Conservation (phyloP, 2,888 invertebrate species). For the Lacanobia oleracea region DNA sequence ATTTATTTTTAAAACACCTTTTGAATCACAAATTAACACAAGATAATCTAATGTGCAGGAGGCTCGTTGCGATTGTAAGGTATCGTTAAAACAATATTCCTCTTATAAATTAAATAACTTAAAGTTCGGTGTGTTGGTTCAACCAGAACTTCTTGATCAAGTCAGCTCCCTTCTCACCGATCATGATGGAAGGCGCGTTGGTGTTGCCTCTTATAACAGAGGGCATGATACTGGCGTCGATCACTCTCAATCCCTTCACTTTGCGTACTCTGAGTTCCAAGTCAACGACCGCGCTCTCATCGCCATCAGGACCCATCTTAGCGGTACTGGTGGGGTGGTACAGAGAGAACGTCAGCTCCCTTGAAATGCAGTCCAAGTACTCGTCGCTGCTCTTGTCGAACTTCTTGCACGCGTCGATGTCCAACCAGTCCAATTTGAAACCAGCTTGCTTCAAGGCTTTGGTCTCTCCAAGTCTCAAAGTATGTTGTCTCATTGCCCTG, state of each 20-base stretch:
- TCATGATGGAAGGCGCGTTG: conserved; percentile 91
- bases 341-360: conserved; percentile 87
- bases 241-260: conserved; percentile 87
- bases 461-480: conserved; percentile 85
- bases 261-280: conserved; percentile 87
- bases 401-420: conserved; percentile 90
- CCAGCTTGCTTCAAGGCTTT: conserved; percentile 88
- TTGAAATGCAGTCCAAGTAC: conserved; percentile 93
- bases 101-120: conserved; percentile 22
- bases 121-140: conserved; percentile 62
- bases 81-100: not conserved
- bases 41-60: conserved; percentile 5
- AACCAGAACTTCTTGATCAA: conserved; percentile 87
- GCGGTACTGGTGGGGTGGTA: conserved; percentile 90
- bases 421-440: conserved; percentile 87
- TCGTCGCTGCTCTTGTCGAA: conserved; percentile 90
- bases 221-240: conserved; percentile 91
- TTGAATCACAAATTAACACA: not conserved
- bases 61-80: not conserved
- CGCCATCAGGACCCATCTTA: conserved; percentile 88
- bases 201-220: conserved; percentile 90
- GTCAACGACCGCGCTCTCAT: conserved; percentile 89
- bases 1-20: conserved; percentile 33
- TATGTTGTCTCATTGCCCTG: conserved; percentile 84
- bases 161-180: conserved; percentile 91